Base-by-base conservation (phyloP, 2,888 invertebrate species). In the Tachina lurida region DNA sequence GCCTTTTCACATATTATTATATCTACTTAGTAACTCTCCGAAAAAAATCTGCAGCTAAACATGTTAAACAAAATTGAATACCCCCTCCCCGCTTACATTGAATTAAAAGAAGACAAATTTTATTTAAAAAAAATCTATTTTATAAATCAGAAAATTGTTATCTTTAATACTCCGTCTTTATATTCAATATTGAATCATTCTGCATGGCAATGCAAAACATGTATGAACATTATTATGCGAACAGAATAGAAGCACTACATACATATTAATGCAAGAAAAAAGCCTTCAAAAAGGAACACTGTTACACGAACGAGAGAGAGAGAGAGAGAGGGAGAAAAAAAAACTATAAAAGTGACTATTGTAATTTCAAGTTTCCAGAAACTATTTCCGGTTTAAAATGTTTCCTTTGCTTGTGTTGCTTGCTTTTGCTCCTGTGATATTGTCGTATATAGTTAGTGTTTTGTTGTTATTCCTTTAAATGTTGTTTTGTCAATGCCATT, bases 301-400 rank as follows among this genome's bases (percentile, higher is more conserved):
- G 47, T 31, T 13, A 71, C 19, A 58, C 3, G 10, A 49, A 58
- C 19, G 43, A 56, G 13, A 22, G 10, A 31, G 22, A 7, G 13
- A 7, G 4, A 31, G 31, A 2, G 31, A 31, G 2, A 39, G 39
- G 9, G 15, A 39, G 58, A 31, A 19, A 58, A 12, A 58, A 39
- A 39, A 60, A 9, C 10, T 13, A 73, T 58, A 68, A 71, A 82
- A 43, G 60, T 78, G 79, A 79, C 75, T 76, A 83, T 86, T 86
- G 86, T 77, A 84, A 86, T 86, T 83, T 86, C 83, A 86, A 86
- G 83, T 77, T 84, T 86, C 84, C 86, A 84, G 84, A 84, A 86
- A 84, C 84, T 86, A 84, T 84, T 86, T 86, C 81, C 84, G 86
- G 74, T 77, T 81, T 84, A 78, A 84, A 84, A 84, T 84, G 87